Evolutionary conservation across 2,113 vertebrate genomes (phyloP), one percentile per base, ranked within the genome.

Genomic region (Cariama cristata): DNA sequence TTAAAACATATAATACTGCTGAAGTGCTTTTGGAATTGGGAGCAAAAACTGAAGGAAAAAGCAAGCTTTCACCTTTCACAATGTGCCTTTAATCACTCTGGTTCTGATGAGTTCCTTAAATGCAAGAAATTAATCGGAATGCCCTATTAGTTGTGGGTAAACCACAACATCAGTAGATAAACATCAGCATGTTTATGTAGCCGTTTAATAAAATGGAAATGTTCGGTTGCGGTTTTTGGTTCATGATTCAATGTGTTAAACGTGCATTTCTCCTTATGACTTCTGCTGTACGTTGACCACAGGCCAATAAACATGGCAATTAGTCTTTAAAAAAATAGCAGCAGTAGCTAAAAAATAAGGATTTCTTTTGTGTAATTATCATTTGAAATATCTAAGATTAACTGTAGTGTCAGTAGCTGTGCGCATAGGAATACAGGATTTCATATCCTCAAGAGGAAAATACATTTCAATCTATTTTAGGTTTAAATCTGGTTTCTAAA

Each of bases 161-260:
- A 96, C 98, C 98, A 96, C 98, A 97, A 76, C 96, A 97, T 95
- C 96, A 96, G 94, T 94, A 76, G 89, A 96, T 95, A 90, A 98
- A 95, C 96, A 95, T 97, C 95, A 96, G 94, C 94, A 49, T 96
- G 97, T 98, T 98, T 98, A 86, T 95, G 73, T 88, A 97, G 94
- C 89, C 87, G 0, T 94, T 98, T 97, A 96, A 96, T 97, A 95
- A 97, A 98, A 96, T 63, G 86, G 97, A 97, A 98, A 91, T 32
- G 93, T 88, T 96, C 33, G 19, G 82, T 92, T 71, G 92, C 3
- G 88, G 97, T 95, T 98, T 98, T 97, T 79, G 90, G 66, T 97
- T 97, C 96, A 90, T 50, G 47, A 88, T 97, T 97, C 88, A 89
- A 45, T 86, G 84, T 96, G 97, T 96, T 87, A 95, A 94, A 96